Evolutionary conservation across 1,140 invertebrate species (phyloP), one percentile per base, ranked within the genome.

Genomic region (Drosophila nigrodunni): DNA sequence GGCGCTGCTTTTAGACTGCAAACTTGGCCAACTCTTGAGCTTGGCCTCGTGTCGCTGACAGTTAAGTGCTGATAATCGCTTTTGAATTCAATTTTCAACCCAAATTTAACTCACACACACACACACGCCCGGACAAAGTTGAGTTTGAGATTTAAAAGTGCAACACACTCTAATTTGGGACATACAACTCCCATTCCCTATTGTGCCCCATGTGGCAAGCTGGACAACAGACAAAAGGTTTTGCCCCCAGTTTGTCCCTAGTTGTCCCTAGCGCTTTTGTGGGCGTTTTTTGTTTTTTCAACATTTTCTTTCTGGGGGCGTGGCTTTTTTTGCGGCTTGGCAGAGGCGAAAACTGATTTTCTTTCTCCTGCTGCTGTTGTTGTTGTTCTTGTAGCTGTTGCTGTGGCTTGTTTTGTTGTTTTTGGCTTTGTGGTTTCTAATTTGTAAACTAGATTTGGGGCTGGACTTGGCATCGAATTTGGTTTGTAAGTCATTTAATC

Each of bases 41-140:
- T 73, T 79, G 72, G 76, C 72, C 65, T 88, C 80, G 83, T 88
- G 83, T 88, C 83, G 83, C 73, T 88, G 83, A 87, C 83, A 88
- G 77, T 74, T 80, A 87, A 87, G 83, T 88, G 83, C 79, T 83
- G 80, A 87, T 87, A 88, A 87, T 87, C 83, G 83, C 83, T 87
- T 87, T 87, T 88, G 83, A 88, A 87, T 87, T 87, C 80, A 87
- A 87, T 87, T 65, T 87, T 57, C 61, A 68, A 73, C 77, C 77
- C 83, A 77, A 74, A 80, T 73, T 82, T 77, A 82, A 68, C 61
- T 77, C 79, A 61, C 37, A 39, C 37, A 39, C 37, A 39, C 37
- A 39, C 37, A 13, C 41, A 43, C 41, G n/a, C 41, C 2, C 78
- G 82, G 77, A 71, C 82, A 74, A 87, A 87, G 79, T 82, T 87